A percentile compares a stretch with the other conserved stretches of the same genome.
Evolutionary conservation across 53 echinoderm and acorn worm genomes (phyloP).

Genomic region (Astropecten irregularis): DNA sequence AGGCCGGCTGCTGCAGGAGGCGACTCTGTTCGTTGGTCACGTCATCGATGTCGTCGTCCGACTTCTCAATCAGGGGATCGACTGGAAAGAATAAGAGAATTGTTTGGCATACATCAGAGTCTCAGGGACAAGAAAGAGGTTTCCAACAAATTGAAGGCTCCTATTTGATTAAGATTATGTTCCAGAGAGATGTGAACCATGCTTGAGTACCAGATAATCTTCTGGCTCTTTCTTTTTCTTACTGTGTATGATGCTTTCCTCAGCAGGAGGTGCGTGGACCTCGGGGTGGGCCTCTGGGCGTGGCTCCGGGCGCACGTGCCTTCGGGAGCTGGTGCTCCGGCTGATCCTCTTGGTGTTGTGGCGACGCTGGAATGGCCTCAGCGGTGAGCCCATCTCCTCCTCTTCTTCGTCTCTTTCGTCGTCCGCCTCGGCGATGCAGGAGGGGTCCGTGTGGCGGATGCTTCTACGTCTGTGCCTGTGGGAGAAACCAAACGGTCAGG

Average conservation of each 20-base stretch:
- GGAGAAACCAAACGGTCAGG: no score
- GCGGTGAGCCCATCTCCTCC: constrained; percentile 67
- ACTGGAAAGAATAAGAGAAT: constrained; percentile 25
- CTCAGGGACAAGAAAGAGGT: no score
- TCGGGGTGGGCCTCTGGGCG: constrained; percentile 38
- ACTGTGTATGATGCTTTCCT: constrained; percentile 55
- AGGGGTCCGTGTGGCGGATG: constrained; percentile 69
- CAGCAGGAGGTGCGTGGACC: constrained; percentile 40
- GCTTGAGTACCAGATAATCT: no score
- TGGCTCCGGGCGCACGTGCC: constrained; percentile 55
- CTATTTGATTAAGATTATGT: no score
- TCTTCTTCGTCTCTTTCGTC: constrained; percentile 71
- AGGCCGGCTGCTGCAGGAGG: constrained; percentile 67
- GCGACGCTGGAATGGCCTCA: constrained; percentile 78
- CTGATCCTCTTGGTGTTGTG: constrained; percentile 88
- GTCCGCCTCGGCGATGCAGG: constrained; percentile 77
- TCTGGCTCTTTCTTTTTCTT: no score
- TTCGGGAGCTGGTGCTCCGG: constrained; percentile 82
- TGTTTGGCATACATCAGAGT: no score
- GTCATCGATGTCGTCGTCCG: constrained; percentile 65
- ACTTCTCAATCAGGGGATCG: constrained; percentile 68
- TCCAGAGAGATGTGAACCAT: no score
- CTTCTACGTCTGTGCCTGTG: constrained; percentile 40
- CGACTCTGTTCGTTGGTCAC: constrained; percentile 81
- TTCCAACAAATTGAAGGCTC: no score